These are phyloP conservation scores for Bursaphelenchus mucronatus DNA, from an alignment of 1,140 invertebrate genomes.

Conservation along the genomic window DNA sequence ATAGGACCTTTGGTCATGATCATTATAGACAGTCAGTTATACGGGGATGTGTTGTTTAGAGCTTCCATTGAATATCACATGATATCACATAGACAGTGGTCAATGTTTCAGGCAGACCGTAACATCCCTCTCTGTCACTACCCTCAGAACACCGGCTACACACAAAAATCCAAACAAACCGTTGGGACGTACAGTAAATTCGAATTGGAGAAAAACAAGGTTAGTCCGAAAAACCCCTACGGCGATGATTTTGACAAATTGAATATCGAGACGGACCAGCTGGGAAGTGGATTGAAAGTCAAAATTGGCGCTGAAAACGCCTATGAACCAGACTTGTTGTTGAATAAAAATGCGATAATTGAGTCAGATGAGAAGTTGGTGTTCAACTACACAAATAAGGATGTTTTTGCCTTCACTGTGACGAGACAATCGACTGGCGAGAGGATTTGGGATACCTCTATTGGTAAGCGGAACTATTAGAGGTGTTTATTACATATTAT, in stretches of 20 bases:
- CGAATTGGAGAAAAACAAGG: neutral
- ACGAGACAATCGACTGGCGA: slow-evolving; percentile 32
- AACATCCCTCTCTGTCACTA: slow-evolving; percentile 16
- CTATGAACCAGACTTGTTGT: neutral
- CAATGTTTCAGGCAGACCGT: neutral
- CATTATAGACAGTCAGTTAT: no score
- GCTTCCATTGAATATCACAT: no score
- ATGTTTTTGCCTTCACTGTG: slow-evolving; percentile 44
- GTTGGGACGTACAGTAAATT: neutral
- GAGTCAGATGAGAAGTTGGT: slow-evolving; percentile 19
- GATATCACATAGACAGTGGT: neutral
- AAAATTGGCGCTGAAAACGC: neutral
- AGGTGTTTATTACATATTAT: neutral
- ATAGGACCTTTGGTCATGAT: no score
- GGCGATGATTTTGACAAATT: slow-evolving; percentile 16
- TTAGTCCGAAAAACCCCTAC: slow-evolving; percentile 19
- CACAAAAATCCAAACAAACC: neutral
- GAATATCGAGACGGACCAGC: slow-evolving; percentile 21
- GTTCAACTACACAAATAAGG: slow-evolving; percentile 19
- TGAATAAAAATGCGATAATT: slow-evolving; percentile 3
- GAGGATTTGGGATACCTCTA: slow-evolving; percentile 45
- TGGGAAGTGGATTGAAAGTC: neutral
- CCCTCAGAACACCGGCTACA: slow-evolving; percentile 22
- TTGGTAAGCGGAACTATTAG: slow-evolving; percentile 30
- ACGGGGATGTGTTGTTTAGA: no score